These are phyloP conservation scores for Zosterops japonicus DNA, from an alignment of 2,113 vertebrate species.

Conservation along the genomic window DNA sequence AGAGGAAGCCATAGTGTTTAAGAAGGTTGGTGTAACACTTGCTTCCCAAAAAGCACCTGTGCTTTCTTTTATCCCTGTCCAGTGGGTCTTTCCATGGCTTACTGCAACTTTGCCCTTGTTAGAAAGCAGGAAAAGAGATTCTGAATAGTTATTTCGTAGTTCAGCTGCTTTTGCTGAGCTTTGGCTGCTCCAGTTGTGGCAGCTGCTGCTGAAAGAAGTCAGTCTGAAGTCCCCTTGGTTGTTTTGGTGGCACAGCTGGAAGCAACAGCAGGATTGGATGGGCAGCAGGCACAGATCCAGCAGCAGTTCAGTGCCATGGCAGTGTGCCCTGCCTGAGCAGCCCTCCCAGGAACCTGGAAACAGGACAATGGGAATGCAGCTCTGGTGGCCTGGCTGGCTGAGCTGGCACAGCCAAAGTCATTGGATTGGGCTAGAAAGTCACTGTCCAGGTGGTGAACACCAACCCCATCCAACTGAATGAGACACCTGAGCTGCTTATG, in stretches of 20 bases:
- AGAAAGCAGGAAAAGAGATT: background rate
- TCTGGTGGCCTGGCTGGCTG: background rate
- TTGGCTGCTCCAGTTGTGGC: background rate
- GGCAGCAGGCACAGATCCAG: background rate
- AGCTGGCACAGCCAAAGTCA: background rate
- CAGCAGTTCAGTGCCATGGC: background rate
- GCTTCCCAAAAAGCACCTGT: background rate
- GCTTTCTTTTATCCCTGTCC: background rate
- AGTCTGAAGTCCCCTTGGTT: background rate
- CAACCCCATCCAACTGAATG: background rate
- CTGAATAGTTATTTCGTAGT: background rate
- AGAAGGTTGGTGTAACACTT: slow-evolving; percentile 80
- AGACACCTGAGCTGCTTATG: background rate
- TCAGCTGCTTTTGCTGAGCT: background rate
- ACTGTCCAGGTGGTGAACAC: background rate
- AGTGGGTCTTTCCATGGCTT: background rate
- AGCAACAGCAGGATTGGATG: background rate
- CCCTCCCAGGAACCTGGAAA: background rate
- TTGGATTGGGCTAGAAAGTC: background rate
- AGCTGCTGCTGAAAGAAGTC: background rate
- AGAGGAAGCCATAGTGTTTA: slow-evolving; percentile 95
- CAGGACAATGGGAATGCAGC: background rate
- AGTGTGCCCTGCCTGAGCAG: background rate
- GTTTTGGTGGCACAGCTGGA: background rate
- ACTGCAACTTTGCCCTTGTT: background rate